Conservation (phyloP, 2,888 invertebrate genomes). For the Lasioglossum figueresi region DNA sequence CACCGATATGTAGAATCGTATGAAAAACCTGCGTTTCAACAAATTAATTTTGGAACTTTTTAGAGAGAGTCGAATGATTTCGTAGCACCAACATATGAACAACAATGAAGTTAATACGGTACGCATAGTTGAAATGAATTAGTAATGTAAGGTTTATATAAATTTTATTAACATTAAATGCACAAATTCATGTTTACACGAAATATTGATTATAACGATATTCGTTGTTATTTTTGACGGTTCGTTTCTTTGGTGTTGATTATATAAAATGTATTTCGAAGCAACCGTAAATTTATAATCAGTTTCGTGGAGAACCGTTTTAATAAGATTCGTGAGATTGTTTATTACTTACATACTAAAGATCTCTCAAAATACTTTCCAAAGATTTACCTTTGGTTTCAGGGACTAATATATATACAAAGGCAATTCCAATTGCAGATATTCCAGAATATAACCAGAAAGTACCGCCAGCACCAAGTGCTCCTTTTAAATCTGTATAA, state of each 20-base stretch:
- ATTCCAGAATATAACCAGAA: conserved; percentile 91
- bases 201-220: no score
- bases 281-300: neutral
- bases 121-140: neutral
- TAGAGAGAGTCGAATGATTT: no score
- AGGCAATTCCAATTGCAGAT: conserved; percentile 87
- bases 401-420: conserved; percentile 88
- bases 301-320: neutral
- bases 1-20: no score
- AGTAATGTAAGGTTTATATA: neutral
- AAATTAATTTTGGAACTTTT: no score
- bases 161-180: neutral
- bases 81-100: no score
- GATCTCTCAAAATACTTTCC: conserved; percentile 83
- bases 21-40: no score
- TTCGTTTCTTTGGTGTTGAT: neutral
- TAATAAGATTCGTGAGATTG: neutral
- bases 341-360: conserved; percentile 63
- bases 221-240: neutral
- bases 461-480: conserved; percentile 84
- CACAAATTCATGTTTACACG: no score
- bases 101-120: no score
- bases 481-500: conserved; percentile 85
- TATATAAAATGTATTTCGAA: neutral
- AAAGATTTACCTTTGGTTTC: conserved; percentile 85